Evolutionary conservation across 1,140 invertebrate genomes (phyloP).

Genomic region (Drosophila rufa): DNA sequence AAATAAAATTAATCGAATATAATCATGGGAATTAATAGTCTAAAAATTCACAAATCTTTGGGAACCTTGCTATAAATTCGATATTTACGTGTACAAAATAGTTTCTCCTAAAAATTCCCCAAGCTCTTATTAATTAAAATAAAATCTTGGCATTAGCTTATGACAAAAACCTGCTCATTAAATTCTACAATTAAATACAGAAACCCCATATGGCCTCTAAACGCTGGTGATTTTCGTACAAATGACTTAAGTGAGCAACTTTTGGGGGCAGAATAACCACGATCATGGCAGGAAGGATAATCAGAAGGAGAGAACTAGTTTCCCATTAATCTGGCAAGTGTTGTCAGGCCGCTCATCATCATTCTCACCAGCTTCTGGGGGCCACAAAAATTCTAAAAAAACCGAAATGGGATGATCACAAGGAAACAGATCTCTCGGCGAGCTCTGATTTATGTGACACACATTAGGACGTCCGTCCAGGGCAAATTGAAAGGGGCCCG

Average conservation of each 20-base stretch:
- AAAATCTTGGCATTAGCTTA: no score
- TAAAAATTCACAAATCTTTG: no score
- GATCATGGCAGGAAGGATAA: background rate
- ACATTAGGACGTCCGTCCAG: constrained; percentile 50
- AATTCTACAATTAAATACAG: background rate
- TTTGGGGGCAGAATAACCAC: background rate
- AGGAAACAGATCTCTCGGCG: background rate
- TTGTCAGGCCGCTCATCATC: constrained; percentile 46
- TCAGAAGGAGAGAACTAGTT: background rate
- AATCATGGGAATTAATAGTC: no score
- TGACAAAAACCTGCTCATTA: background rate
- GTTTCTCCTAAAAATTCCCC: no score
- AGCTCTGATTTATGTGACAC: constrained; percentile 65
- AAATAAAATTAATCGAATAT: no score
- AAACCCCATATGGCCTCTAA: background rate
- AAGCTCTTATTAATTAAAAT: no score
- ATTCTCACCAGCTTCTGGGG: constrained; percentile 30
- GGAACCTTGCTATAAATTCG: no score
- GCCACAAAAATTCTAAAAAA: background rate
- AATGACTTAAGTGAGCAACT: constrained; percentile 69
- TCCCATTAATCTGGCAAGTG: constrained; percentile 39
- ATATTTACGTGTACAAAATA: no score
- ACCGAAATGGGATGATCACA: background rate
- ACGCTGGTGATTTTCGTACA: constrained; percentile 14
- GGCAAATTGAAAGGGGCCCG: constrained; percentile 62